Evolutionary conservation across 1,140 invertebrate species (phyloP), one percentile per base, ranked within the genome.

Genomic region (Leptonema lineaticorne): DNA sequence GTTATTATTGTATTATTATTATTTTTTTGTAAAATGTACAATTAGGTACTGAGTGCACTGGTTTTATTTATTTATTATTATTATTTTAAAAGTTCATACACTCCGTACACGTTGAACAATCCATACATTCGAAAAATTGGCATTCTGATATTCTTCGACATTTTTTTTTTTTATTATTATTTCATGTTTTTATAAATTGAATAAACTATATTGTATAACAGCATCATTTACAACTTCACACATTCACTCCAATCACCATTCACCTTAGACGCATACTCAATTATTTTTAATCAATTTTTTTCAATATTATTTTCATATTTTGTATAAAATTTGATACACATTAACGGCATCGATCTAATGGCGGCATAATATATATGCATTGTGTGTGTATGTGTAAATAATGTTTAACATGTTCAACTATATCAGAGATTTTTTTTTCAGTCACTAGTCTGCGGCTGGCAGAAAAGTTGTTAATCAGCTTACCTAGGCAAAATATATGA

Each of bases 301-400:
- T 63, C 26, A 33, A 27, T 46, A 29, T 63, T 56, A 41, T 4
- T 41, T 41, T 41, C n/a, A n/a, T 41, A 58, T 53, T 28, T 67
- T 69, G 70, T 71, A 71, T 71, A 71, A 71, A 71, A 71, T 69
- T 71, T 60, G 68, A 69, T 72, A 69, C 67, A 72, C 70, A 69
- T 57, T 67, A 71, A 71, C 67, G 30, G 64, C 64, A 57, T 57
- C 46, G 64, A 20, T 57, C 64, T 66, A 66, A 66, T 66, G 64
- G 70, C 63, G 70, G 70, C 67, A 67, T 65, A 68, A 60, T 71
- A 68, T 63, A 45, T 45, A 45, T 45, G 16, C n/a, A n/a, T n/a
- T n/a, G n/a, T n/a, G n/a, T n/a, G n/a, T 45, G 16, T 33, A 33
- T 33, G 20, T 48, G 20, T 48, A 48, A 64, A 65, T 60, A 69